Conservation (phyloP, 1,140 invertebrate species). For the Elysia chlorotica region DNA sequence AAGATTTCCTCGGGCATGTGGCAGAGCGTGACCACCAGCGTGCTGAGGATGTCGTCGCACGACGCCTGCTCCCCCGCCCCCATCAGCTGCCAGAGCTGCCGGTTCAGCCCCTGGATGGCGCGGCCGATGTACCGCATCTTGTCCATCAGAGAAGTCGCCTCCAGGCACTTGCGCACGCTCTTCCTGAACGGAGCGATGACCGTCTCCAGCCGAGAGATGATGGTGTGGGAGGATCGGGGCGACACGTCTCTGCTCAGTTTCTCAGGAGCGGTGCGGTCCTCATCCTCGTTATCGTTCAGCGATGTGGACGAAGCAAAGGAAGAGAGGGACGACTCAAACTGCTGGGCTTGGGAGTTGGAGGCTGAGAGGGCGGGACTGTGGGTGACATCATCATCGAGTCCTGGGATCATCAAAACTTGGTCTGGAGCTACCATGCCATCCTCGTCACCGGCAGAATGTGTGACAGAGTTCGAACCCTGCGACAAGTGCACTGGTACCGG, state of each 20-base stretch:
- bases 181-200: constrained; percentile 3
- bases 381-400: neutral
- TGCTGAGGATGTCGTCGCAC: constrained; percentile 20
- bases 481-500: too few species aligned
- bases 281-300: neutral
- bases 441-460: neutral
- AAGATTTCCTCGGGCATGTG: constrained; percentile 18
- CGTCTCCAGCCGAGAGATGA: neutral
- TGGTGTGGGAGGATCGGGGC: neutral
- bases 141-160: constrained; percentile 1
- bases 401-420: too few species aligned
- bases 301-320: neutral
- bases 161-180: neutral
- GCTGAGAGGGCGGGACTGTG: neutral
- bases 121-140: constrained; percentile 17
- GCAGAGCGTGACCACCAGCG: constrained; percentile 10
- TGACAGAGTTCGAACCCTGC: too few species aligned
- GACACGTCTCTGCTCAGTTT: too few species aligned
- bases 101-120: constrained; percentile 11
- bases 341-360: neutral
- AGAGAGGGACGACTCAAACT: neutral
- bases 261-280: neutral
- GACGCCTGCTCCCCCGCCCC: constrained; percentile 4
- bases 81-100: neutral
- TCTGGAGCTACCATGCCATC: too few species aligned